phyloP scores from a whole-genome alignment of 2,888 invertebrate species.

The Folsomia candida region DNA sequence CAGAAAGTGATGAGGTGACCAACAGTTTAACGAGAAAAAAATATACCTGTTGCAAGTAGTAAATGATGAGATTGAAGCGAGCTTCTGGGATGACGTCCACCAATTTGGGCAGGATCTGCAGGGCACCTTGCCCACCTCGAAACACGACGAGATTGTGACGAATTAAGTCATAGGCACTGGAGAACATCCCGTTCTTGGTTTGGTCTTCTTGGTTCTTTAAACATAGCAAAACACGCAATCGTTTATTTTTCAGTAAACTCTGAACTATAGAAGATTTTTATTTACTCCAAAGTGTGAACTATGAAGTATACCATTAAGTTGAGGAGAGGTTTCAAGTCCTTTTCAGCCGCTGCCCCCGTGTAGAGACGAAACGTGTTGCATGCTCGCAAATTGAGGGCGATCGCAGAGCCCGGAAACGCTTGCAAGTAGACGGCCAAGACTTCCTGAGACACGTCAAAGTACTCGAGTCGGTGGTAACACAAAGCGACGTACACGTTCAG shows the following conservation, averaged over 20 bases:
- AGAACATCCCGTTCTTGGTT: constrained; percentile 51
- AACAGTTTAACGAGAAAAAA: constrained; percentile 2
- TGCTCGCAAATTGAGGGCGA: constrained; percentile 89
- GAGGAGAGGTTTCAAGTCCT: constrained; percentile 75
- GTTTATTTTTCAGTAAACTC: no score
- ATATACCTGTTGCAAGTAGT: constrained; percentile 73
- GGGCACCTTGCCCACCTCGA: constrained; percentile 85
- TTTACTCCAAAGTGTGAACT: no score
- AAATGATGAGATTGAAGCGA: constrained; percentile 89
- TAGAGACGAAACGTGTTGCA: constrained; percentile 82
- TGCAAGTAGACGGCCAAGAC: constrained; percentile 90
- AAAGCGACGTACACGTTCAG: constrained; percentile 95
- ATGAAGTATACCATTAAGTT: constrained; percentile 52
- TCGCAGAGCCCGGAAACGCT: constrained; percentile 87
- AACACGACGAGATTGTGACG: constrained; percentile 95
- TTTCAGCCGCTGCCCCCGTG: constrained; percentile 91
- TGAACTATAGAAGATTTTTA: no score
- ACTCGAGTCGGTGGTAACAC: constrained; percentile 97
- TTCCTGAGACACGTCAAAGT: constrained; percentile 97
- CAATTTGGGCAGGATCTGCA: constrained; percentile 85
- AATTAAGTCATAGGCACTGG: constrained; percentile 86
- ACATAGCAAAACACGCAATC: neutral
- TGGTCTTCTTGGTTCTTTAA: constrained; percentile 50
- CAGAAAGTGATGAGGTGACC: no score
- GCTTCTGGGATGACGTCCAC: constrained; percentile 97